Evolutionary conservation across 2,888 invertebrate genomes (phyloP), one percentile per base, ranked within the genome.

Genomic region (Hypena proboscidalis): DNA sequence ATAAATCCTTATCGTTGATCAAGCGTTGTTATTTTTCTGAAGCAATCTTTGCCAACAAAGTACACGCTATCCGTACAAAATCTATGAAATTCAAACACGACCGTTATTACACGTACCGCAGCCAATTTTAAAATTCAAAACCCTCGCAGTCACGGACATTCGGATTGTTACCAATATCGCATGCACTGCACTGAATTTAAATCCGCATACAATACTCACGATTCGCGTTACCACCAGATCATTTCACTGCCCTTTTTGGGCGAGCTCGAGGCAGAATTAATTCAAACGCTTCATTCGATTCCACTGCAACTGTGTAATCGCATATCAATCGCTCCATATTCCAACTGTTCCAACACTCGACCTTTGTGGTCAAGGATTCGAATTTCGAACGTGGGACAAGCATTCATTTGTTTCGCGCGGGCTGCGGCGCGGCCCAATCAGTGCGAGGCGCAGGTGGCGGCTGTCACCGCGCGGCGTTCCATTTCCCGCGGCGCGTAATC

Each of bases 401-500:
- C 59, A 62, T 62, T 77, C 78, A 79, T 83, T 81, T 76, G 80
- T 81, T 77, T 77, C 69, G 62, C 67, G 62, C 53, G 57, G 56
- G 62, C 61, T 54, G 45, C 41, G 64, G 61, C 54, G 42, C 44
- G 59, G 67, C 59, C 75, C 77, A 74, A 76, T 76, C 76, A 70
- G 70, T 50, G 49, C 55, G 58, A 41, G 62, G 63, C 70, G 71
- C 85, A 84, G 85, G 85, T 87, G 87, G 71, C 74, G 70, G 78
- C 82, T 84, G 83, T 85, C 87, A 80, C 73, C 79, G 74, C 72
- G 74, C 67, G 74, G 74, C 75, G 79, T 77, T 77, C 84, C 85
- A 83, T 86, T 85, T 85, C 85, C 84, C 85, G 84, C 81, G 60
- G 57, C 71, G 58, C 74, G 77, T 86, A 88, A 87, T 86, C 85